Percentiles rank a stretch among this genome's conserved stretches.
phyloP scores from a whole-genome alignment of 2,113 vertebrate species.

The Rousettus leschenaultii region DNA sequence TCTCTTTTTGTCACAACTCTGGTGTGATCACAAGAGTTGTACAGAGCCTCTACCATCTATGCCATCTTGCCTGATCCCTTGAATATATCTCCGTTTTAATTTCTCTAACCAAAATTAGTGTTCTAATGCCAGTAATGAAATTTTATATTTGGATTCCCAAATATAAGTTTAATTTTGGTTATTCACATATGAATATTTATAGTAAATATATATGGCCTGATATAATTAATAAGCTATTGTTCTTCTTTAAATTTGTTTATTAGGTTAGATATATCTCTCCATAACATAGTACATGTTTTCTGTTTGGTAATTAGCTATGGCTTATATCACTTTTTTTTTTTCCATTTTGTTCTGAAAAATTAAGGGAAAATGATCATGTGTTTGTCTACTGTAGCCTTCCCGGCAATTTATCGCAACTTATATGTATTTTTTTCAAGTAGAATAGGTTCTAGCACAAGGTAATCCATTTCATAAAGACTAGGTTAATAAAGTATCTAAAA shows the following conservation, averaged over 20 bases:
- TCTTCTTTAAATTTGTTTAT: background rate
- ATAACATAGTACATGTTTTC: background rate
- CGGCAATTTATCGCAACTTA: background rate
- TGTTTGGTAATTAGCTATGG: background rate
- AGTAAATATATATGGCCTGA: background rate
- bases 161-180: background rate
- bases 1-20: no score
- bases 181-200: background rate
- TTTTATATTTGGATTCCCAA: background rate
- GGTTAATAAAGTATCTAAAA: background rate
- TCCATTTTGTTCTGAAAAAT: background rate
- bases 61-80: no score
- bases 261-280: background rate
- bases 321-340: background rate
- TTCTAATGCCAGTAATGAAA: background rate
- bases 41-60: no score
- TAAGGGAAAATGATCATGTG: background rate
- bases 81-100: background rate
- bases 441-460: background rate
- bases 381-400: background rate
- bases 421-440: background rate
- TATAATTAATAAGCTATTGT: background rate
- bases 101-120: background rate
- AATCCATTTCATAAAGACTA: background rate
- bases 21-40: no score